Percentiles rank a stretch among this genome's conserved stretches.
Evolutionary conservation across 2,113 vertebrate species (phyloP).

Genomic region (Nerophis lumbriciformis): DNA sequence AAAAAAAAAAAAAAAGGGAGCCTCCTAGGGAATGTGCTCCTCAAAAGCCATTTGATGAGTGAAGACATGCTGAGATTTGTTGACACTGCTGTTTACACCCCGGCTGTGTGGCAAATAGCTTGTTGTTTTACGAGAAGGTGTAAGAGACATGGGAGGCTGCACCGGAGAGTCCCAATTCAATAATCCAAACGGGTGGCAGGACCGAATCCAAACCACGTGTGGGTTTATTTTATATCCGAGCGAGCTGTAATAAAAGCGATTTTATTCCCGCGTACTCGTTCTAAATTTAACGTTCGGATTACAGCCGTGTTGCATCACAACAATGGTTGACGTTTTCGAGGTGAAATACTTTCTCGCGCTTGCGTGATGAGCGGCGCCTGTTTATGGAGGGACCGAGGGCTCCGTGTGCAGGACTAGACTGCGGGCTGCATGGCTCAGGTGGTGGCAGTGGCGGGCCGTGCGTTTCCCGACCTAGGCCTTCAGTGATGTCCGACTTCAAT

Average conservation of each 20-base stretch:
- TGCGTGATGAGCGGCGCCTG: neutral
- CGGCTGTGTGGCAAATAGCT: conserved; percentile 55
- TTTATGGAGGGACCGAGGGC: neutral
- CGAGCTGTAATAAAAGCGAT: neutral
- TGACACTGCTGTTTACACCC: conserved; percentile 51
- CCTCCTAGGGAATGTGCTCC: conserved; percentile 45
- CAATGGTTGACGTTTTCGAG: neutral
- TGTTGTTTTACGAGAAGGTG: conserved; percentile 52
- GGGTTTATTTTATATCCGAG: neutral
- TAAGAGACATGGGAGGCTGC: conserved; percentile 39
- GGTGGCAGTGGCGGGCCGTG: too few relatives aligned
- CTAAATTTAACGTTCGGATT: neutral
- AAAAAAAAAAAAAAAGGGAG: neutral
- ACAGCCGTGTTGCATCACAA: neutral
- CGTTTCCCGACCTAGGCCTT: too few relatives aligned
- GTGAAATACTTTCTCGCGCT: conserved; percentile 1
- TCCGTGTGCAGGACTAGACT: too few relatives aligned
- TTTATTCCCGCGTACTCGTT: neutral
- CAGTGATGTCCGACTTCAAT: too few relatives aligned
- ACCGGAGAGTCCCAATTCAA: conserved; percentile 39
- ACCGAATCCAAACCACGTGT: neutral
- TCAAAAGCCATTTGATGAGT: conserved; percentile 53
- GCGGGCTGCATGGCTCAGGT: too few relatives aligned
- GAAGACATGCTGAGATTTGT: conserved; percentile 52
- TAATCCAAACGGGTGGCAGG: conserved; percentile 16